A percentile compares a stretch with the other conserved stretches of the same genome.
Evolutionary conservation across 2,888 invertebrate species (phyloP).

Genomic region (Chouioia cunea): DNA sequence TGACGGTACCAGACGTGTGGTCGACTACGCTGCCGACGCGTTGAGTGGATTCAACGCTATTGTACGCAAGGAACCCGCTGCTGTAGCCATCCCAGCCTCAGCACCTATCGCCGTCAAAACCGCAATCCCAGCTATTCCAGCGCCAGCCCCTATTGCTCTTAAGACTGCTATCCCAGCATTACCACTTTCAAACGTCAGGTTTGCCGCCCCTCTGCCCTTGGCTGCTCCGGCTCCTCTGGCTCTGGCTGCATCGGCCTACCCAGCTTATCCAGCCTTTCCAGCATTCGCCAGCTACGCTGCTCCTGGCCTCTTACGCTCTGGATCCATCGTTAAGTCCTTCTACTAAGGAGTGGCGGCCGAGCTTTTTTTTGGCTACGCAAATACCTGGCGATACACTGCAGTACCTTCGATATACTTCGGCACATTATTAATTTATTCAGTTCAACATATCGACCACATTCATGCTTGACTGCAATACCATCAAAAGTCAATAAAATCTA

Average conservation of each 20-base stretch:
- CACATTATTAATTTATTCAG: conserved; percentile 41
- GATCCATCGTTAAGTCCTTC: conserved; percentile 44
- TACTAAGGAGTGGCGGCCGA: conserved; percentile 29
- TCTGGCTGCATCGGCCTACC: conserved; percentile 36
- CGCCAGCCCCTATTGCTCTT: conserved; percentile 28
- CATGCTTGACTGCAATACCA: neutral
- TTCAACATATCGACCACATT: conserved; percentile 5
- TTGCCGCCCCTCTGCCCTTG: conserved; percentile 55
- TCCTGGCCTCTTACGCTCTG: conserved; percentile 47
- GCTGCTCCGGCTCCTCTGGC: conserved; percentile 44
- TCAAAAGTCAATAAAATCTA: conserved; percentile 36
- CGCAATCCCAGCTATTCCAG: conserved; percentile 46
- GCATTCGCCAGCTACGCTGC: conserved; percentile 49
- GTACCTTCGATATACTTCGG: conserved; percentile 18
- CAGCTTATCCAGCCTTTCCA: conserved; percentile 43
- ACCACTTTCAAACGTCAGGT: conserved; percentile 58
- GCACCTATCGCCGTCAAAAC: conserved; percentile 56
- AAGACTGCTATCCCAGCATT: conserved; percentile 47
- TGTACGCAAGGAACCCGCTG: conserved; percentile 61
- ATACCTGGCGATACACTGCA: neutral
- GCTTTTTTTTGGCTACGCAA: neutral
- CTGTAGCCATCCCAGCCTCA: conserved; percentile 57
- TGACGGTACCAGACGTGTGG: conserved; percentile 67
- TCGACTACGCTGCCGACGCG: conserved; percentile 63
- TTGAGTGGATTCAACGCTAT: conserved; percentile 65